These are phyloP conservation scores for Phoebastria nigripes DNA, from an alignment of 2,797 vertebrate genomes.

Conservation along the genomic window DNA sequence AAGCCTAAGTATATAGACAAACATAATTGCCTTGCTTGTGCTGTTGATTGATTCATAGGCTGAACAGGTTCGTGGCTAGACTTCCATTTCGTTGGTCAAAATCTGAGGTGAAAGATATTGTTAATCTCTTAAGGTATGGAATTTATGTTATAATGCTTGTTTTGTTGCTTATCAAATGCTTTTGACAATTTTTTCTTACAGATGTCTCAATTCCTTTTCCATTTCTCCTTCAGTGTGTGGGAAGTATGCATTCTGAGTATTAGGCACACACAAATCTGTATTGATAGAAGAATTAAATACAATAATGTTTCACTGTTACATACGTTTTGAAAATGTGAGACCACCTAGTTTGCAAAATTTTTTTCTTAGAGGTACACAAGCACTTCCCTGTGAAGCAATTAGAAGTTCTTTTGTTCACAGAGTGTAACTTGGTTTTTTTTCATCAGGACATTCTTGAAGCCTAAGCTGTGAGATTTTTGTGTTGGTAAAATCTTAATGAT, in stretches of 20 bases:
- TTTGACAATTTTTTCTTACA: not conserved
- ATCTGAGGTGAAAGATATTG: not conserved
- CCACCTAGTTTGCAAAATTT: not conserved
- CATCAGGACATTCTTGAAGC: not conserved
- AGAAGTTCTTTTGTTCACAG: not conserved
- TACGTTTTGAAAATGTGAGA: not conserved
- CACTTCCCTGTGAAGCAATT: not conserved
- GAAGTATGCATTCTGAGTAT: not conserved
- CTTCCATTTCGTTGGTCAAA: not conserved
- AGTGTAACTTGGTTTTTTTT: not conserved
- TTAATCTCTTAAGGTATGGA: not conserved
- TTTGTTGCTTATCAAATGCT: not conserved
- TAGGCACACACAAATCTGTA: not conserved
- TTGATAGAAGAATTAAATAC: not conserved
- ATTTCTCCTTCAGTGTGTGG: not conserved
- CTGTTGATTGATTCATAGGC: not conserved
- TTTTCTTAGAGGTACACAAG: not conserved
- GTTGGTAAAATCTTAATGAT: not conserved
- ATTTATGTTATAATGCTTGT: not conserved
- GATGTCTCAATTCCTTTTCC: not conserved
- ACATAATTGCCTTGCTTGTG: not conserved
- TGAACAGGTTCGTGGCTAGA: not conserved
- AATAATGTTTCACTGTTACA: not conserved
- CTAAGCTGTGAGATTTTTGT: not conserved
- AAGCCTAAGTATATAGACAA: not conserved